phyloP scores from a whole-genome alignment of 2,888 invertebrate species.

The Zygogramma bicolorata region DNA sequence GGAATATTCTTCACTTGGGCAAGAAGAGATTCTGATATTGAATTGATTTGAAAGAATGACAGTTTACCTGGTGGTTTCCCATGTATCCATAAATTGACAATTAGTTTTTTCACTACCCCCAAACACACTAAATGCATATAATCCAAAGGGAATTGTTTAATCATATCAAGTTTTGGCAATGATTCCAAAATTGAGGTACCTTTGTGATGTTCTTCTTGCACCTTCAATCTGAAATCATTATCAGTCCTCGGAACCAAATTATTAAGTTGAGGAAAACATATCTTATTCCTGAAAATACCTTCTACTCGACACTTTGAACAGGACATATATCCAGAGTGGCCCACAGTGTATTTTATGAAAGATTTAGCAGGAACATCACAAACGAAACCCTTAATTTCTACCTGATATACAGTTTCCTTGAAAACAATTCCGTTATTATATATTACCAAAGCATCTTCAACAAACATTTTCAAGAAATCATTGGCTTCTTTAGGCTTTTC shows the following conservation, averaged over 20 bases:
- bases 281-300: too few species aligned
- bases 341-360: constrained; percentile 40
- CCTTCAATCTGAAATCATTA: constrained; percentile 29
- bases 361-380: too few species aligned
- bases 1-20: constrained; percentile 24
- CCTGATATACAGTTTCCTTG: constrained; percentile 3
- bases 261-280: too few species aligned
- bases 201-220: too few species aligned
- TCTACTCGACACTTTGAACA: too few species aligned
- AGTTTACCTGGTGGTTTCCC: constrained; percentile 28
- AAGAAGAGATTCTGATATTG: constrained; percentile 18
- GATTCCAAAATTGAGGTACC: constrained; percentile 44
- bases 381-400: constrained; percentile 39
- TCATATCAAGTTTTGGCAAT: constrained; percentile 47
- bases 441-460: constrained; percentile 24
- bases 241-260: too few species aligned
- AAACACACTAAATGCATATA: too few species aligned
- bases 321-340: too few species aligned
- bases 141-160: too few species aligned
- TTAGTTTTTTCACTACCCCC: too few species aligned
- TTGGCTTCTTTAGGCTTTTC: too few species aligned
- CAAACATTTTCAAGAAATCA: constrained; percentile 31
- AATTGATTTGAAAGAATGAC: constrained; percentile 23
- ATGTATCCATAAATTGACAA: constrained; percentile 20
- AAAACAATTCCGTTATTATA: constrained; percentile 26